These are phyloP conservation scores for Chelonoidis abingdonii DNA, from an alignment of 2,113 vertebrate genomes.

Conservation along the genomic window DNA sequence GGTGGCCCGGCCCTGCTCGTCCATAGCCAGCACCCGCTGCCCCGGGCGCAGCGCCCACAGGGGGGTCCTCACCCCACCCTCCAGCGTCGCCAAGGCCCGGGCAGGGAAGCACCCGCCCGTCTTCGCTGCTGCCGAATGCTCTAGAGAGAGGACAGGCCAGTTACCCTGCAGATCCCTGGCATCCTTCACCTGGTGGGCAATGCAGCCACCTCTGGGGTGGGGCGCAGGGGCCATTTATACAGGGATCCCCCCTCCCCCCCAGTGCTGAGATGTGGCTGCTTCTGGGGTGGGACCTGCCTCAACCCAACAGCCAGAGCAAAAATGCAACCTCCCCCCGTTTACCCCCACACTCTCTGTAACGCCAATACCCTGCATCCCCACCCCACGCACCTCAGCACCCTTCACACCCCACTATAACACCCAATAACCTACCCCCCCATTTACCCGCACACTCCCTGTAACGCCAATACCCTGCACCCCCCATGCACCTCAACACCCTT, in stretches of 20 bases:
- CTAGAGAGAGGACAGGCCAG: constrained; percentile 73
- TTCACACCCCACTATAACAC: neutral
- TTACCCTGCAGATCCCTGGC: neutral
- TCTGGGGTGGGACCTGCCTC: neutral
- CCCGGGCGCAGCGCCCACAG: constrained; percentile 88
- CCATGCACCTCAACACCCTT: rapidly evolving
- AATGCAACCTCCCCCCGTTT: neutral
- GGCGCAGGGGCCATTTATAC: neutral
- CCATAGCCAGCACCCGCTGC: constrained; percentile 91
- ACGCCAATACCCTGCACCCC: rapidly evolving
- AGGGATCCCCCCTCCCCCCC: neutral
- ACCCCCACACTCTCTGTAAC: neutral
- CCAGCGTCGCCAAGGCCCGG: constrained; percentile 82
- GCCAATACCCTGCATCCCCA: rapidly evolving
- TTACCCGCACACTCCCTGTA: too few relatives aligned
- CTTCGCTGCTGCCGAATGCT: constrained; percentile 97
- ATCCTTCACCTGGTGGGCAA: too few relatives aligned
- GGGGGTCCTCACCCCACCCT: constrained; percentile 81
- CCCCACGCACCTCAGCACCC: rapidly evolving
- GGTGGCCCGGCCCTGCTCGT: constrained; percentile 79
- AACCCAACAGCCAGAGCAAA: neutral
- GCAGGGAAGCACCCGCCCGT: constrained; percentile 96
- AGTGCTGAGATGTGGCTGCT: neutral
- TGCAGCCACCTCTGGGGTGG: neutral
- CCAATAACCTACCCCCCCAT: too few relatives aligned